Base-by-base conservation (phyloP, 2,113 vertebrate genomes). In the Callaeas wilsoni region DNA sequence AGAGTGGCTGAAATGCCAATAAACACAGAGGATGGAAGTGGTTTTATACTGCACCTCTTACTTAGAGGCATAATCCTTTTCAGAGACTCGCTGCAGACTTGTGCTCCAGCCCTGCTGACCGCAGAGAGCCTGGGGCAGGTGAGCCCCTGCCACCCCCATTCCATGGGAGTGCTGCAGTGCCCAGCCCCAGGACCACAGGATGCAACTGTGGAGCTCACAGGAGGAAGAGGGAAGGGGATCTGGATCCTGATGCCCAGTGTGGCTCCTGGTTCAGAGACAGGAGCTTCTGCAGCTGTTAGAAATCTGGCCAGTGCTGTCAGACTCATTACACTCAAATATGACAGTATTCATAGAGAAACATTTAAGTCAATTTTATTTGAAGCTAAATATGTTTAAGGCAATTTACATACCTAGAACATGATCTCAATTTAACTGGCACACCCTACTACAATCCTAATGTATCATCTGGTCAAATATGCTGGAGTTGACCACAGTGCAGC, bases 381-480 rank as follows among this genome's bases (percentile, higher is more conserved):
- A 97, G 97, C 97, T 97, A 97, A 97, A 96, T 96, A 97, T 97
- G 97, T 94, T 97, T 96, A 97, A 97, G 97, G 97, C 97, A 98
- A 97, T 94, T 97, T 97, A 97, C 94, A 98, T 91, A 93, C 96
- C 97, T 97, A 97, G 94, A 95, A 97, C 94, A 95, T 95, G 84
- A 97, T 96, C 96, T 96, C 86, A 55, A 89, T 93, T 97, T 92
- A 96, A 97, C 84, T 97, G 96, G 97, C 97, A 97, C 89, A 62
- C 93, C 96, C 87, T 94, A 87, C 96, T 78, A 96, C 96, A 95
- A 94, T 89, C 92, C 94, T 96, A 68, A 95, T 8, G 49, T 94
- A 92, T 86, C 93, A 87, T 55, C 93, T 85, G 89, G 62, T 89
- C 90, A 2, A 87, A 90, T 65, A 93, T 55, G 80, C 80, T 89